These are phyloP conservation scores for Clostera curtula DNA, from an alignment of 2,888 invertebrate species.

Conservation along the genomic window DNA sequence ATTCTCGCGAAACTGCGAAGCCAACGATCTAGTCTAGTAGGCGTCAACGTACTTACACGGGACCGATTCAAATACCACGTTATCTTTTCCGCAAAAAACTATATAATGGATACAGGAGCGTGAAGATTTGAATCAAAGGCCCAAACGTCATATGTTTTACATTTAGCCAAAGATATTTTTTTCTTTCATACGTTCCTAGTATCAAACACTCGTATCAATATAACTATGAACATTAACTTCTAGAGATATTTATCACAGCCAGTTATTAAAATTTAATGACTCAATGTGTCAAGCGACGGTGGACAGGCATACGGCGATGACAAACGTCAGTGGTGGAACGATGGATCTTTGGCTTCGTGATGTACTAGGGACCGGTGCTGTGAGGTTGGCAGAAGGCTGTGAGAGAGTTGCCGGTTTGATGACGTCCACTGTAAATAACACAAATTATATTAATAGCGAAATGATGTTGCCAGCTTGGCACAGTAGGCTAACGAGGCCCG, in stretches of 20 bases:
- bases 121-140: too few species aligned
- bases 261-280: conserved; percentile 42
- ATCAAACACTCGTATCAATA: conserved; percentile 12
- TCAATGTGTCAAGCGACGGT: conserved; percentile 42
- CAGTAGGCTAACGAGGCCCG: too few species aligned
- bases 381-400: conserved; percentile 50
- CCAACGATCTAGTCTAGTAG: too few species aligned
- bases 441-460: not conserved
- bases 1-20: too few species aligned
- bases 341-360: conserved; percentile 27
- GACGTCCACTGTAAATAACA: conserved; percentile 53
- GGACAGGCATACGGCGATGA: conserved; percentile 31
- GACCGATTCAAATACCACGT: too few species aligned
- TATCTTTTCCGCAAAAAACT: too few species aligned
- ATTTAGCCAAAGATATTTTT: too few species aligned
- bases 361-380: conserved; percentile 42
- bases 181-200: conserved; percentile 13
- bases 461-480: not conserved
- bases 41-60: too few species aligned
- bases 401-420: conserved; percentile 45
- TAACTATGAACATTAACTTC: conserved; percentile 35
- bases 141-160: too few species aligned
- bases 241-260: conserved; percentile 60
- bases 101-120: too few species aligned
- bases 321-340: conserved; percentile 23